Evolutionary conservation across 2,113 vertebrate genomes (phyloP).

Genomic region (Pseudonaja textilis): DNA sequence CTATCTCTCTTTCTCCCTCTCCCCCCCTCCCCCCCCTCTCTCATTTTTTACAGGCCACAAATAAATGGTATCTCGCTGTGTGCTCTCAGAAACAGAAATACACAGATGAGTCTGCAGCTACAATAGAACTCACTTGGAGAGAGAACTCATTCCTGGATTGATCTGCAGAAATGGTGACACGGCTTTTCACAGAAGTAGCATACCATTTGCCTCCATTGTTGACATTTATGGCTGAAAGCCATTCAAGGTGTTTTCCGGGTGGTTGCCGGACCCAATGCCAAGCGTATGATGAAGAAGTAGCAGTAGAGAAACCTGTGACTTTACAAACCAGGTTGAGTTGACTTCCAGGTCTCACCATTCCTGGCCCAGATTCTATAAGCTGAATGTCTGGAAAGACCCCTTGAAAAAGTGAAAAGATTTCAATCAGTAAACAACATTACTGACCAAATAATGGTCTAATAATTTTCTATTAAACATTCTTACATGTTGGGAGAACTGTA

Average conservation of each 20-base stretch:
- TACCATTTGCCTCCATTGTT: not conserved
- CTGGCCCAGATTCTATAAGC: not conserved
- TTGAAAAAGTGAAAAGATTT: not conserved
- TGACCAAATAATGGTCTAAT: not conserved
- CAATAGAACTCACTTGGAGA: not conserved
- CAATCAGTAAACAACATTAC: not conserved
- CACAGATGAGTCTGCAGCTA: not conserved
- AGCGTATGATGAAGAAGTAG: not conserved
- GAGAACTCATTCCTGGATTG: not conserved
- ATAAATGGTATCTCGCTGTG: not conserved
- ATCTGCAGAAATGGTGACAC: slow-evolving; percentile 14
- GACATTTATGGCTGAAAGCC: not conserved
- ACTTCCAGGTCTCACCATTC: not conserved
- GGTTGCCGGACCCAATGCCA: not conserved
- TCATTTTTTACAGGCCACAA: not conserved
- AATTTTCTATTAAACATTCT: not conserved
- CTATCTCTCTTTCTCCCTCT: too few species aligned
- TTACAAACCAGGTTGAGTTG: not conserved
- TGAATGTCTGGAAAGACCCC: not conserved
- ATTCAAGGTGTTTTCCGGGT: slow-evolving; percentile 2
- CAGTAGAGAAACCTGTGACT: not conserved
- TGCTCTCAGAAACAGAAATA: not conserved
- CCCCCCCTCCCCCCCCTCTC: too few species aligned
- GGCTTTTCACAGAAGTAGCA: not conserved
- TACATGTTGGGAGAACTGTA: not conserved